Evolutionary conservation across 1,140 invertebrate genomes (phyloP).

Genomic region (Carposina sasakii): DNA sequence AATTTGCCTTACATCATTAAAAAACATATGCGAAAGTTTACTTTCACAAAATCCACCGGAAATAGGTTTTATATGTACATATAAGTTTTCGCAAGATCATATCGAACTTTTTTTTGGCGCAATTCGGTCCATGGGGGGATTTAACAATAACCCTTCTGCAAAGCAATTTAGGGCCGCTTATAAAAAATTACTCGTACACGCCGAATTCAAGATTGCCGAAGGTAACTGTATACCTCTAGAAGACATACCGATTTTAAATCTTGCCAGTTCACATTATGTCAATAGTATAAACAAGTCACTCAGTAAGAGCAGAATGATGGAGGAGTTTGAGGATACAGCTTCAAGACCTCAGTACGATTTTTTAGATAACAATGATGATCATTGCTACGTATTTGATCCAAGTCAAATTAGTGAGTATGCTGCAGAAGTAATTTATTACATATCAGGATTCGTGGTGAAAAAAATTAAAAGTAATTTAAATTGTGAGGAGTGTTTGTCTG

Average conservation of each 20-base stretch:
- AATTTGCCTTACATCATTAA: conserved; percentile 10
- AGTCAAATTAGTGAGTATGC: background rate
- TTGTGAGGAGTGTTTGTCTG: background rate
- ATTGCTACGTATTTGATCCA: background rate
- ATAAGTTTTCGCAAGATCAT: conserved; percentile 22
- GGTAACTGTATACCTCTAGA: conserved; percentile 10
- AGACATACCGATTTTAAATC: background rate
- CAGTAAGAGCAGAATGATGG: background rate
- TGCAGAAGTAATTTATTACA: background rate
- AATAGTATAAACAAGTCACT: background rate
- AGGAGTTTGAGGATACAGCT: background rate
- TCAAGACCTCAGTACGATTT: too few species aligned
- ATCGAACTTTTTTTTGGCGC: conserved; percentile 19
- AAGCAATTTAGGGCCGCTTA: conserved; percentile 2
- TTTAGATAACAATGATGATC: background rate
- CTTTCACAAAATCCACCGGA: background rate
- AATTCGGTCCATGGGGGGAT: conserved; percentile 16
- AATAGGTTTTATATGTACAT: conserved; percentile 6
- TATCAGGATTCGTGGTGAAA: background rate
- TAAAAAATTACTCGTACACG: conserved; percentile 1
- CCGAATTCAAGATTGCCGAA: background rate
- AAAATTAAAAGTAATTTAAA: background rate
- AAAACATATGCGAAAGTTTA: too few species aligned
- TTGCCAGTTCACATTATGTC: background rate
- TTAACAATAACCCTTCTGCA: conserved; percentile 20